Percentiles rank a stretch among this genome's conserved stretches.
These are phyloP conservation scores for Clivina fossor DNA, from an alignment of 2,888 invertebrate genomes.

Conservation along the genomic window DNA sequence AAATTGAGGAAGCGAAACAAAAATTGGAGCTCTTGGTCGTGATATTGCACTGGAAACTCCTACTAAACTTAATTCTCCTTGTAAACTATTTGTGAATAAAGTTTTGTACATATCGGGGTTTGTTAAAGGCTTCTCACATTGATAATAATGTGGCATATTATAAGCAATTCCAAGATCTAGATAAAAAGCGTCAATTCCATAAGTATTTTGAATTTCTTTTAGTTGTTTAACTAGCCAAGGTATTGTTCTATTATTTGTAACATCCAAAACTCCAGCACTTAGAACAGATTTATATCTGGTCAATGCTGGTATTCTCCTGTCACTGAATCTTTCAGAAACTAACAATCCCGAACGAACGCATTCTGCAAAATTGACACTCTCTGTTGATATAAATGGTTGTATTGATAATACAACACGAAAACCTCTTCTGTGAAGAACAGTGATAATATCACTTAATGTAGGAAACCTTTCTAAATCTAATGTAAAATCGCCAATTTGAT, in stretches of 20 bases:
- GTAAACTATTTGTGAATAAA: conserved; percentile 66
- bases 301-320: conserved; percentile 77
- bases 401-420: conserved; percentile 87
- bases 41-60: conserved; percentile 83
- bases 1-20: conserved; percentile 82
- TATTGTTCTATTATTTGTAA: conserved; percentile 78
- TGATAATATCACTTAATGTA: conserved; percentile 74
- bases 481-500: conserved; percentile 79
- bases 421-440: conserved; percentile 78
- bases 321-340: conserved; percentile 77
- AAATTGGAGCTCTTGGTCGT: conserved; percentile 81
- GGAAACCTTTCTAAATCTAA: conserved; percentile 80
- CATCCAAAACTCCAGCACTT: conserved; percentile 83
- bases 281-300: conserved; percentile 78
- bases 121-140: conserved; percentile 69
- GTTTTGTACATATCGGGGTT: conserved; percentile 85
- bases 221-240: conserved; percentile 80
- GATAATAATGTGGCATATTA: conserved; percentile 84
- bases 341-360: conserved; percentile 74
- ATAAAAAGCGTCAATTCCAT: conserved; percentile 83
- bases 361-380: conserved; percentile 79
- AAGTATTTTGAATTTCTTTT: conserved; percentile 67
- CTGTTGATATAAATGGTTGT: conserved; percentile 87
- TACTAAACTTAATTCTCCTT: conserved; percentile 66
- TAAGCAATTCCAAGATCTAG: conserved; percentile 80